phyloP scores from a whole-genome alignment of 1,140 invertebrate genomes.

The Babylonia areolata region DNA sequence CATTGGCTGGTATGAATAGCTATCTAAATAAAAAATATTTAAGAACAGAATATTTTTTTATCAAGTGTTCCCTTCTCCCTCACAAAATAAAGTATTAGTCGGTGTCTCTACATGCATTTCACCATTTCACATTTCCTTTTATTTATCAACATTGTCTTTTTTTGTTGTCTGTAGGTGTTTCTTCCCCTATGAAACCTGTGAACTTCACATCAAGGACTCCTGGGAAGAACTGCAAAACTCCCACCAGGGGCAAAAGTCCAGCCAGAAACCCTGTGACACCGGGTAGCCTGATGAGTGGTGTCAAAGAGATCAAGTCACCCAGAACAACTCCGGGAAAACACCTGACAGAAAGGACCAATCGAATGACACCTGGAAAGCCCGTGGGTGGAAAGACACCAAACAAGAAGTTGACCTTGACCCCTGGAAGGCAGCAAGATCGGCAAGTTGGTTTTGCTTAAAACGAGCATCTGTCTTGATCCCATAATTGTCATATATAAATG shows the following conservation, averaged over 20 bases:
- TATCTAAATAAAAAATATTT: too few species aligned
- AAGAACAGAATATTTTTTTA: too few species aligned
- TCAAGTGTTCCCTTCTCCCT: too few species aligned
- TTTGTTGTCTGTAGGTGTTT: conserved; percentile 27
- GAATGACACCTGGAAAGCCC: conserved; percentile 20
- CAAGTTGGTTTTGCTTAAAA: neutral
- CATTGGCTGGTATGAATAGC: too few species aligned
- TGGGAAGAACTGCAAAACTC: conserved; percentile 57
- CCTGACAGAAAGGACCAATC: neutral
- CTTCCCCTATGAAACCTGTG: conserved; percentile 55
- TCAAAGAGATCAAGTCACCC: conserved; percentile 44
- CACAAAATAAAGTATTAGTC: too few species aligned
- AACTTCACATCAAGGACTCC: conserved; percentile 42
- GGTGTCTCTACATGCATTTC: too few species aligned
- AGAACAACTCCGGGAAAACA: conserved; percentile 17
- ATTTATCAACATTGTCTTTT: too few species aligned
- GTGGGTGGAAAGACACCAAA: conserved; percentile 41
- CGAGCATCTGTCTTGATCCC: too few species aligned
- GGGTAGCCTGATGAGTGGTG: conserved; percentile 7
- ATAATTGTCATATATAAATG: too few species aligned
- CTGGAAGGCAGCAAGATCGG: conserved; percentile 53
- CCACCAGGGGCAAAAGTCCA: conserved; percentile 60
- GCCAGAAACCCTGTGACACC: neutral
- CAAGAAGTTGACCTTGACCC: conserved; percentile 48
- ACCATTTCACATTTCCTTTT: too few species aligned